Evolutionary conservation across 1,140 invertebrate genomes (phyloP).

Genomic region (Drosophila cardini): DNA sequence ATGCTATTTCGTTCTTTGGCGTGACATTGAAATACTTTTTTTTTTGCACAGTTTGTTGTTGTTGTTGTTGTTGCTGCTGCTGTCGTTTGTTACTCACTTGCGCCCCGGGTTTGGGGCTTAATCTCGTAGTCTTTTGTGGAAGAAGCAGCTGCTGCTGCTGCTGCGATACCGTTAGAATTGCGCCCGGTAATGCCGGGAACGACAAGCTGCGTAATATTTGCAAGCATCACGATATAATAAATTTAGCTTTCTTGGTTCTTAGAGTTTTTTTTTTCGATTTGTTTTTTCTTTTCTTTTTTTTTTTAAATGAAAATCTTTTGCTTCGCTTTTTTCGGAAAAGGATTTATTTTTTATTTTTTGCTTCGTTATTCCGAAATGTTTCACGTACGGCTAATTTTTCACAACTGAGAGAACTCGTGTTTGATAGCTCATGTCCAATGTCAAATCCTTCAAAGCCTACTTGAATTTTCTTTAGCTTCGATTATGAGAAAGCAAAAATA

Average conservation of each 20-base stretch:
- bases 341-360: conserved; percentile 1
- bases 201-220: conserved; percentile 26
- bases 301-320: conserved; percentile 4
- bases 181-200: not conserved
- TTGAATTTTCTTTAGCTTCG: not conserved
- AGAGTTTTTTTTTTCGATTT: too few species aligned
- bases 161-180: not conserved
- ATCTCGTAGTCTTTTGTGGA: conserved; percentile 23
- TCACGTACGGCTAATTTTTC: conserved; percentile 64
- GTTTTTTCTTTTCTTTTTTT: not conserved
- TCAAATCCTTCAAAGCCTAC: conserved; percentile 21
- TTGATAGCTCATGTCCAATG: conserved; percentile 14
- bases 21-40: conserved; percentile 74
- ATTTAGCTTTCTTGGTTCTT: conserved; percentile 9
- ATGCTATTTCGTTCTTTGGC: conserved; percentile 51
- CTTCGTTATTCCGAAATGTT: conserved; percentile 54
- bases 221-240: conserved; percentile 53
- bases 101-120: conserved; percentile 33
- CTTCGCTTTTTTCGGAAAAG: conserved; percentile 16
- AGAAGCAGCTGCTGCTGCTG: conserved; percentile 1
- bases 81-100: conserved; percentile 45
- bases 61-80: conserved; percentile 11
- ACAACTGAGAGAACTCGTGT: conserved; percentile 43
- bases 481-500: not conserved
- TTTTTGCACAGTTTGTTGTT: conserved; percentile 16